These are phyloP conservation scores for Myrmecophaga tridactyla DNA, from an alignment of 2,113 vertebrate genomes.

Conservation along the genomic window DNA sequence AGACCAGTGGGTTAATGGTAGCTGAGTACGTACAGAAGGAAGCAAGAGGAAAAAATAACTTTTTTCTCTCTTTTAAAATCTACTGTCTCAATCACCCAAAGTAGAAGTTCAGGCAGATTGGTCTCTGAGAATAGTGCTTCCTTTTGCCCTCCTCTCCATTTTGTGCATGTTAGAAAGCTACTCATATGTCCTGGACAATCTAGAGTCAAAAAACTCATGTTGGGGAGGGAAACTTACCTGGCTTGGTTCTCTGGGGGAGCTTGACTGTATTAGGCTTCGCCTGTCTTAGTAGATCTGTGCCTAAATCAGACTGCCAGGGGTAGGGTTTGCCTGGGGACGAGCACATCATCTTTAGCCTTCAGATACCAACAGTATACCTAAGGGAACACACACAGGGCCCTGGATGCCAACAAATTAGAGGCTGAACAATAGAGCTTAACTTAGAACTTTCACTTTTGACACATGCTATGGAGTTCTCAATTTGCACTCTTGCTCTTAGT, in stretches of 20 bases:
- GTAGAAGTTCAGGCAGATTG: background rate
- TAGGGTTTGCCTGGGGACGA: background rate
- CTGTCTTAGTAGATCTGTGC: background rate
- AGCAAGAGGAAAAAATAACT: background rate
- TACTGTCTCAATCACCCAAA: background rate
- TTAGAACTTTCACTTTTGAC: background rate
- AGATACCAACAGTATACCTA: background rate
- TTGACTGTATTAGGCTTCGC: background rate
- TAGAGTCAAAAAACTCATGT: background rate
- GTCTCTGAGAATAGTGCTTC: accelerated
- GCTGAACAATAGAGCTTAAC: background rate
- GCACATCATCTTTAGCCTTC: background rate
- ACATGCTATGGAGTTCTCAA: background rate
- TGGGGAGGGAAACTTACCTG: background rate
- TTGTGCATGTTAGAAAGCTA: background rate
- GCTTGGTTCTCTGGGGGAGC: background rate
- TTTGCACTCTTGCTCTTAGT: background rate
- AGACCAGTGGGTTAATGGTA: background rate
- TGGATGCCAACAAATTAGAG: too few species aligned
- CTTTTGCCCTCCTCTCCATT: background rate
- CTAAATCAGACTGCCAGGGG: background rate
- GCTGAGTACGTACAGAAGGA: background rate
- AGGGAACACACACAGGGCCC: background rate
- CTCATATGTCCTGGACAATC: background rate
- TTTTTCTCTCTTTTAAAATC: background rate